phyloP scores from a whole-genome alignment of 64 coral and sea anemone species.

The Pocillopora verrucosa region DNA sequence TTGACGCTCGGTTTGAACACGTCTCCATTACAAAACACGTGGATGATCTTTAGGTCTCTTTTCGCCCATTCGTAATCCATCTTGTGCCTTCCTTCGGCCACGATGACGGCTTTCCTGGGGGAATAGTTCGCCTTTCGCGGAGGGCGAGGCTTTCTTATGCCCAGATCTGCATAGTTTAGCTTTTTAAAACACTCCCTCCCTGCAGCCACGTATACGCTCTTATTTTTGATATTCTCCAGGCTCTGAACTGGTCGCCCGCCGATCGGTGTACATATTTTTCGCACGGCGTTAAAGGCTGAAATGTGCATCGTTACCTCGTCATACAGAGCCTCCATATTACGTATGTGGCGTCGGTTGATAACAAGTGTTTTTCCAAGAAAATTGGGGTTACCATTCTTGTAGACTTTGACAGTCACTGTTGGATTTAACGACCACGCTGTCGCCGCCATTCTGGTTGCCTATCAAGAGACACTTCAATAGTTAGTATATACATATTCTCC shows the following conservation, averaged over 20 bases:
- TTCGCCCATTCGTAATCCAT: slow-evolving; percentile 84
- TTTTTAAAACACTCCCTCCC: slow-evolving; percentile 77
- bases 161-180: slow-evolving; percentile 62
- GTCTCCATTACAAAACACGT: slow-evolving; percentile 80
- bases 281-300: slow-evolving; percentile 61
- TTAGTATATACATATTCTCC: no score
- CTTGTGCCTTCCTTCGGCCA: slow-evolving; percentile 34
- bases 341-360: slow-evolving; percentile 55
- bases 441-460: slow-evolving; percentile 14
- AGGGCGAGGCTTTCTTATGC: neutral
- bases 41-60: slow-evolving; percentile 53
- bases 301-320: slow-evolving; percentile 50
- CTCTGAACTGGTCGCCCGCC: slow-evolving; percentile 51
- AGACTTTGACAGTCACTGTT: slow-evolving; percentile 61
- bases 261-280: slow-evolving; percentile 69
- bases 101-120: neutral
- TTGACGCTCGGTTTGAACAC: slow-evolving; percentile 50
- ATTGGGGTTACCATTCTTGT: slow-evolving; percentile 72
- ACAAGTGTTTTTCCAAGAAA: slow-evolving; percentile 75
- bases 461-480: neutral
- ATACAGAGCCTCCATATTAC: slow-evolving; percentile 61
- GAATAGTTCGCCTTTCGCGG: slow-evolving; percentile 32
- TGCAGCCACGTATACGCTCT: slow-evolving; percentile 62
- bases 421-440: neutral
- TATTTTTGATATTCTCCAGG: slow-evolving; percentile 49